Conservation (phyloP, 2,113 vertebrate genomes). For the Melierax canorus region DNA sequence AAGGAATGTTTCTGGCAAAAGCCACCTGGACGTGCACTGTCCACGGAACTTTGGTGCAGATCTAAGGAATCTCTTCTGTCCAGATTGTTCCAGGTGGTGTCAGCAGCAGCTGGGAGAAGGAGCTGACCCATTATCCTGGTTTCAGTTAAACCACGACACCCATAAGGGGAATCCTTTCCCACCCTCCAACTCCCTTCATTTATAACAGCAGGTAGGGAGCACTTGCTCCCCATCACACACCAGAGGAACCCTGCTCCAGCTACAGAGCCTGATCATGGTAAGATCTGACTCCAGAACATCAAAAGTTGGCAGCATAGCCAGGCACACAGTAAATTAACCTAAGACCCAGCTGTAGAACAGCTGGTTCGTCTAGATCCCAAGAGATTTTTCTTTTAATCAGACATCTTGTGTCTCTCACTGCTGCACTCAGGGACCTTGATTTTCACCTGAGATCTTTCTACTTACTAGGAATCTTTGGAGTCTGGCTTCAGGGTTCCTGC, state of each 20-base stretch:
- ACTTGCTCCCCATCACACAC: background rate
- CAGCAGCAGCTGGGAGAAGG: background rate
- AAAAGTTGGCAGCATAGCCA: background rate
- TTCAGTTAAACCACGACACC: no score
- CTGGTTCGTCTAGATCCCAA: background rate
- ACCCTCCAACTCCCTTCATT: background rate
- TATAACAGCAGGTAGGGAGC: background rate
- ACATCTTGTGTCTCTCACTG: background rate
- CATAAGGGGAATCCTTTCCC: background rate
- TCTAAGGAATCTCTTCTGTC: background rate
- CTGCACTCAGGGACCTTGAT: background rate
- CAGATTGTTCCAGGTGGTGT: background rate
- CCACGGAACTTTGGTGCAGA: background rate
- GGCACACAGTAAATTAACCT: background rate
- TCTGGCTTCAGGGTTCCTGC: background rate
- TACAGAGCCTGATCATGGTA: background rate
- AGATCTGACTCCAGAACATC: background rate
- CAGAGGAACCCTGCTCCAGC: background rate
- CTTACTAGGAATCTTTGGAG: background rate
- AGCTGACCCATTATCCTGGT: background rate
- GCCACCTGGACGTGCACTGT: background rate
- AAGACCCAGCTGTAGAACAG: background rate
- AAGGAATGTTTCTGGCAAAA: background rate
- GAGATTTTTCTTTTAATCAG: background rate
- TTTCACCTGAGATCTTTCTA: background rate